Evolutionary conservation across 2,888 invertebrate genomes (phyloP).

Genomic region (Diarsia mendica): DNA sequence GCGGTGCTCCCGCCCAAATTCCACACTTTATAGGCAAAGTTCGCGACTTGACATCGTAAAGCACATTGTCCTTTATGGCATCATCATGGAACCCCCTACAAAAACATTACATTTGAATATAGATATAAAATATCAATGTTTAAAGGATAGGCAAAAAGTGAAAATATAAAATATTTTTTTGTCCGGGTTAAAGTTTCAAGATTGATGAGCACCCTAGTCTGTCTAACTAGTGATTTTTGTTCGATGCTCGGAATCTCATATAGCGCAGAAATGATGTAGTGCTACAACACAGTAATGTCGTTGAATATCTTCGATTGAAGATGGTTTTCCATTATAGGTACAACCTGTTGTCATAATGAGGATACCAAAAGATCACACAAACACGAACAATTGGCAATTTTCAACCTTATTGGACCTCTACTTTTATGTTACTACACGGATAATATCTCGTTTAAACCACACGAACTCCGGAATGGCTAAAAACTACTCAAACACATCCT

Average conservation of each 20-base stretch:
- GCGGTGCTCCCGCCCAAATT: slow-evolving; percentile 61
- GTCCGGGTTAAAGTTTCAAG: slow-evolving; percentile 8
- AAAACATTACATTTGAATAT: slow-evolving; percentile 62
- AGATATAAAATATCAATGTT: slow-evolving; percentile 51
- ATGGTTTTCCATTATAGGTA: neutral
- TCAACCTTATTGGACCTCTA: neutral
- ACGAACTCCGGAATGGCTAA: slow-evolving; percentile 3
- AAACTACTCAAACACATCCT: slow-evolving; percentile 6
- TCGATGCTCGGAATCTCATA: neutral
- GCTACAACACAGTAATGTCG: neutral
- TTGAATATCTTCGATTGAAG: neutral
- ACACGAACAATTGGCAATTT: neutral
- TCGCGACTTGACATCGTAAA: slow-evolving; percentile 62
- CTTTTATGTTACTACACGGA: neutral
- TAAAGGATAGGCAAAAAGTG: slow-evolving; percentile 10
- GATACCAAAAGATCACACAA: neutral
- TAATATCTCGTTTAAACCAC: neutral
- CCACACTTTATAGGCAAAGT: slow-evolving; percentile 67
- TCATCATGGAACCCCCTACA: slow-evolving; percentile 56
- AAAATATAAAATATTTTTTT: slow-evolving; percentile 24
- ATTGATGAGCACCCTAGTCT: slow-evolving; percentile 13
- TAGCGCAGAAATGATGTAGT: neutral
- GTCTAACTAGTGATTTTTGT: neutral
- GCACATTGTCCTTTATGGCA: slow-evolving; percentile 64
- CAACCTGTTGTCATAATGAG: neutral